Percentiles rank a stretch among this genome's conserved stretches.
These are phyloP conservation scores for Sarcophilus harrisii DNA, from an alignment of 2,797 vertebrate genomes.

Conservation along the genomic window DNA sequence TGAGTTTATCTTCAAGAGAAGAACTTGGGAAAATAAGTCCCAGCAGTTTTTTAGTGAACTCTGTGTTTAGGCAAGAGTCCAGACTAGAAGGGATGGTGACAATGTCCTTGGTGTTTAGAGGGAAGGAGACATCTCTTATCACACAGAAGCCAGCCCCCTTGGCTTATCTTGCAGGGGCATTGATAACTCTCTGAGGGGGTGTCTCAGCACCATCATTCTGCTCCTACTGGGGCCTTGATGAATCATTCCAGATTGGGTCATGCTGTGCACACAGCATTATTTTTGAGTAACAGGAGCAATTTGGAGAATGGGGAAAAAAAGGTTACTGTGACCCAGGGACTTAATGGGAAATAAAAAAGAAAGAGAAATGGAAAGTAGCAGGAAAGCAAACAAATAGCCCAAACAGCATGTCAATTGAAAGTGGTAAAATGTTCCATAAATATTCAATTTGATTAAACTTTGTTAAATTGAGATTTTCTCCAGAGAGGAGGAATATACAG, in stretches of 20 bases:
- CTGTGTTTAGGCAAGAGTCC: not conserved
- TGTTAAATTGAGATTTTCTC: slow-evolving; percentile 11
- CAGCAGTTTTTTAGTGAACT: not conserved
- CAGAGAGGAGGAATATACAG: slow-evolving; percentile 43
- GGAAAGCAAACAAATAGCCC: not conserved
- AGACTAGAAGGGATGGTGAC: not conserved
- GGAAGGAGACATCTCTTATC: slow-evolving; percentile 19
- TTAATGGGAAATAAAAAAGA: not conserved
- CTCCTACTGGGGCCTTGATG: slow-evolving; percentile 66
- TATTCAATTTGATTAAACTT: slow-evolving; percentile 5
- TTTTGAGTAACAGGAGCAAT: slow-evolving; percentile 31
- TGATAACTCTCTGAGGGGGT: not conserved
- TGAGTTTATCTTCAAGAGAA: not conserved
- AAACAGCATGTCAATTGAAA: not conserved
- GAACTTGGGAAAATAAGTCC: slow-evolving; percentile 3
- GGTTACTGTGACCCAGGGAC: slow-evolving; percentile 21
- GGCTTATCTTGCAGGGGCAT: not conserved
- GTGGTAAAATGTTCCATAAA: slow-evolving; percentile 18
- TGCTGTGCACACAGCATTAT: slow-evolving; percentile 20
- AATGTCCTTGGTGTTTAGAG: not conserved
- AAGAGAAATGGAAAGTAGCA: slow-evolving; percentile 23
- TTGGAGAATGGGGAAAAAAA: slow-evolving; percentile 39
- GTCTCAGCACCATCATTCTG: slow-evolving; percentile 45
- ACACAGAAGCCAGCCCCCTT: slow-evolving; percentile 10
- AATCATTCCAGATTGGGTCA: slow-evolving; percentile 69